Evolutionary conservation across 1,140 invertebrate species (phyloP).

Genomic region (Neodiprion fabricii): DNA sequence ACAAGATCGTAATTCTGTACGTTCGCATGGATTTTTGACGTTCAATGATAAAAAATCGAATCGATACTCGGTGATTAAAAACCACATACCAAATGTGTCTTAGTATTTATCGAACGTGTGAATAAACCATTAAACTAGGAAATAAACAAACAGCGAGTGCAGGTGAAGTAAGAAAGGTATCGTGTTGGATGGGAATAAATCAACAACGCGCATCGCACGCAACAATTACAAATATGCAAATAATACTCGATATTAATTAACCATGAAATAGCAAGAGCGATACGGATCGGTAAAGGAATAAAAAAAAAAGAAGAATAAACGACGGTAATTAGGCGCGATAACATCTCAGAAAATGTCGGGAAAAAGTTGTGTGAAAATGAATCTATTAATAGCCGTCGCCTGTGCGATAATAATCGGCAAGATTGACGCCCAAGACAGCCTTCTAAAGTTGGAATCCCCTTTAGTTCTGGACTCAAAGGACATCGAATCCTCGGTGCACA

Average conservation of each 20-base stretch:
- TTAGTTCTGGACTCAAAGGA: not conserved
- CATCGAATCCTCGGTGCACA: slow-evolving; percentile 23
- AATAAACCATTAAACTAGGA: no score
- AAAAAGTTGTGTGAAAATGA: not conserved
- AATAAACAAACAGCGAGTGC: no score
- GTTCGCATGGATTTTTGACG: no score
- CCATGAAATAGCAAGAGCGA: not conserved
- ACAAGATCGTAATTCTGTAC: no score
- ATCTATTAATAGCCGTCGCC: slow-evolving; percentile 25
- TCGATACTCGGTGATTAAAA: not conserved
- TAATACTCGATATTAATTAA: not conserved
- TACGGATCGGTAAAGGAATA: not conserved
- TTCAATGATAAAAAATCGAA: not conserved
- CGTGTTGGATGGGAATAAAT: not conserved
- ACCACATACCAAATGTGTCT: no score
- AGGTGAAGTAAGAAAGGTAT: no score
- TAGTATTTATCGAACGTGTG: no score
- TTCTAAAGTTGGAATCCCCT: not conserved
- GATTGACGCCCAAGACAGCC: not conserved
- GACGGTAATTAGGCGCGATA: no score
- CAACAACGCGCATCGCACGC: not conserved
- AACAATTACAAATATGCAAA: not conserved
- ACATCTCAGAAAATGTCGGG: not conserved
- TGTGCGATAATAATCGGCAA: not conserved
- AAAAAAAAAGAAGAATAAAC: no score